Evolutionary conservation across 1,140 invertebrate species (phyloP), one percentile per base, ranked within the genome.

Genomic region (Drosophila micromelanica): DNA sequence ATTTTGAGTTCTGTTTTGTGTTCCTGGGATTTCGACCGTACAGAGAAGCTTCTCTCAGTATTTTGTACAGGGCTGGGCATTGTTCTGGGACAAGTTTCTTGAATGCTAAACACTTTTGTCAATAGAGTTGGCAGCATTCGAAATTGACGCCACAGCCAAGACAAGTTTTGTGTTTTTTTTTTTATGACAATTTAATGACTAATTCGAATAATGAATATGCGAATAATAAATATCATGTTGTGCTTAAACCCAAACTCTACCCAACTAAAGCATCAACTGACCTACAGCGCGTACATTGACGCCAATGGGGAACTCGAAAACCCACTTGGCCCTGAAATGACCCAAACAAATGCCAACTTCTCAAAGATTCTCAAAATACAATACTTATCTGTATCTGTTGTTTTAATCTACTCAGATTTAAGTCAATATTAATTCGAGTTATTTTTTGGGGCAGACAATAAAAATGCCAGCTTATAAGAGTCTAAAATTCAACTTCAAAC

Each of bases 281-380:
- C 82, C 84, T 87, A 86, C 82, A 89, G 69, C 68, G 78, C 84
- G 78, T 87, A 59, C 82, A 61, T 86, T 84, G 79, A 82, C 79
- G 79, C 40, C 51, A n/a, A 38, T 11, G 27, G n/a, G 35, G 20
- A 37, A 55, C 60, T 63, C 52, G 17, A 46, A 32, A 75, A 46
- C 17, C 17, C 37, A 51, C 51, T 54, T 75, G 74, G 62, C 79
- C 74, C 52, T 82, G 79, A 55, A 42, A 42, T 32, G 48, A 12
- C 15, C 23, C 3, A 48, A 49, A 40, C 48, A 35, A 5, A 15
- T 15, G 27, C 12, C 23, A 2, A 48, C 46, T 27, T 48, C 43
- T 17, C 15, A 23, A 23, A n/a, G n/a, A n/a, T n/a, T n/a, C n/a
- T n/a, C n/a, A n/a, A n/a, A n/a, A n/a, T n/a, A n/a, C n/a, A n/a